Evolutionary conservation across 2,113 vertebrate species (phyloP).

Genomic region (human): DNA sequence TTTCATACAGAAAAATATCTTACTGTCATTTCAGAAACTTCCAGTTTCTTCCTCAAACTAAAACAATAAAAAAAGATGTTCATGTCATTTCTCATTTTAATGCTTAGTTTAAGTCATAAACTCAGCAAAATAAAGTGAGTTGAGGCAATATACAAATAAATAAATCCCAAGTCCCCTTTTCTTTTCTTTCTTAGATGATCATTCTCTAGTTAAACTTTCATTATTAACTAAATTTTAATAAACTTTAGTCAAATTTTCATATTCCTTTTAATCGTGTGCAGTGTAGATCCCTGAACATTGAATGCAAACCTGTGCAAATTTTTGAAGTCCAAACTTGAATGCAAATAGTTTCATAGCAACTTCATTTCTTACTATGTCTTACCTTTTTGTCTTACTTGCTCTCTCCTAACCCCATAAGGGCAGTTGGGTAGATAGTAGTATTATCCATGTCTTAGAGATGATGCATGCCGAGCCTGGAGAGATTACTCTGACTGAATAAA

Average conservation of each 20-base stretch:
- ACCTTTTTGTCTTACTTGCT: neutral
- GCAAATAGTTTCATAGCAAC: neutral
- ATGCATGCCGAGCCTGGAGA: neutral
- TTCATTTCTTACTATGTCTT: neutral
- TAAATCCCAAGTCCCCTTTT: neutral
- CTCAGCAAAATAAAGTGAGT: neutral
- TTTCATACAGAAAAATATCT: neutral
- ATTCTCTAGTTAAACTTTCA: neutral
- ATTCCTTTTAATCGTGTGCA: neutral
- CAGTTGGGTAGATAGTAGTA: neutral
- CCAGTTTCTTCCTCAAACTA: neutral
- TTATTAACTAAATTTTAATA: neutral
- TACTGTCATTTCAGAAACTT: neutral
- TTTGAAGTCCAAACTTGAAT: neutral
- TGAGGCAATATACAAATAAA: too few relatives aligned
- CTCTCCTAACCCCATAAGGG: rapidly evolving
- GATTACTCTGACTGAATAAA: neutral
- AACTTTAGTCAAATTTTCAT: neutral
- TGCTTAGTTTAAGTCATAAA: neutral
- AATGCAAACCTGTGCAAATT: neutral
- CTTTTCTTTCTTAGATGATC: neutral
- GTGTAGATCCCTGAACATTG: neutral
- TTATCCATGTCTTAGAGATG: neutral
- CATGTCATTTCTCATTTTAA: neutral
- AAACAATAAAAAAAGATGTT: neutral